phyloP scores from a whole-genome alignment of 2,888 invertebrate genomes.

The Podotricha telesiphe region DNA sequence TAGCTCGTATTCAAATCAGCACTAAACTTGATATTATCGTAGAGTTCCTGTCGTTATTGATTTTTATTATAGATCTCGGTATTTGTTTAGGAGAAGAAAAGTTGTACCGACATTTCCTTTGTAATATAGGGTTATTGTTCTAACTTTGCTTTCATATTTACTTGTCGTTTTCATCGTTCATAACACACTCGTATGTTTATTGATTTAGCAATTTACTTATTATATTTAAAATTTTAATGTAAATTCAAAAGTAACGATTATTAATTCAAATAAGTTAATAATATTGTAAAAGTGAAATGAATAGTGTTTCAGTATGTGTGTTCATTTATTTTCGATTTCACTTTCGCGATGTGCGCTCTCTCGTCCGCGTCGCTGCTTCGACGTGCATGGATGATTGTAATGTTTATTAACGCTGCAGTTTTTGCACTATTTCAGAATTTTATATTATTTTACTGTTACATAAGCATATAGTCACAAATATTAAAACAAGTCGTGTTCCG shows the following conservation, averaged over 20 bases:
- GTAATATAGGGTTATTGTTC: no score
- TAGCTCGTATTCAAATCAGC: constrained; percentile 61
- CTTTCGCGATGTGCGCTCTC: constrained; percentile 66
- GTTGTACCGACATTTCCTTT: no score
- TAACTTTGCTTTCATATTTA: no score
- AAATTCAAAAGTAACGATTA: background rate
- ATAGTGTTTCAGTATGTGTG: constrained; percentile 41
- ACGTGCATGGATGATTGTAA: constrained; percentile 59
- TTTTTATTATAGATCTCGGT: constrained; percentile 5
- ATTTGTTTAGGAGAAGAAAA: no score
- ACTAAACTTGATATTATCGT: constrained; percentile 31
- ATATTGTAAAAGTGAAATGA: constrained; percentile 43
- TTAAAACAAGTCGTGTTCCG: constrained; percentile 3
- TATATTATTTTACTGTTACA: constrained; percentile 24
- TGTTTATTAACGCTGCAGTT: constrained; percentile 57
- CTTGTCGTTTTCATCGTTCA: no score
- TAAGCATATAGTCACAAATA: background rate
- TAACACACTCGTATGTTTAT: no score
- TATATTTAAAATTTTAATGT: no score
- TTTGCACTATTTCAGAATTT: constrained; percentile 35
- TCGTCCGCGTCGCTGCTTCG: constrained; percentile 53
- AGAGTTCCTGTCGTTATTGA: constrained; percentile 3
- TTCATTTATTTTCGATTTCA: constrained; percentile 59
- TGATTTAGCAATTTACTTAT: no score
- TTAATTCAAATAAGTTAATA: constrained; percentile 21